Conservation (phyloP, 1,140 invertebrate species). For the Eurosta solidaginis region DNA sequence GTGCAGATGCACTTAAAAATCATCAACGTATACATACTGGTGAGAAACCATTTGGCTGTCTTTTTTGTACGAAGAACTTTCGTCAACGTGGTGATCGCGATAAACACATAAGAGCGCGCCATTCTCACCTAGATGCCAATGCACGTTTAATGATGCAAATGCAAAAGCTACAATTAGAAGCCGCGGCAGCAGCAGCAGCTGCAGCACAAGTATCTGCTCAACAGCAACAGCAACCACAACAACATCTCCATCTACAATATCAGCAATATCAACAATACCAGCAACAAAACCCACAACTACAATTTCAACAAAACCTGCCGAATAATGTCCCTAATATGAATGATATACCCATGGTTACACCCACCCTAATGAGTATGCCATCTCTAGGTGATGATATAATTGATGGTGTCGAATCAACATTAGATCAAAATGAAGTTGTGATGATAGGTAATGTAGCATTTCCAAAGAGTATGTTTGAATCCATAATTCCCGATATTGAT, state of each 20-base stretch:
- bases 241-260: no score
- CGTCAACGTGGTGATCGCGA: slow-evolving; percentile 67
- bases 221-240: no score
- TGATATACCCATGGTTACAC: background rate
- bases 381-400: slow-evolving; percentile 20
- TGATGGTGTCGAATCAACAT: background rate
- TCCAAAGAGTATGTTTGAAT: slow-evolving; percentile 35
- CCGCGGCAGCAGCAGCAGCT: slow-evolving; percentile 38
- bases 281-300: no score
- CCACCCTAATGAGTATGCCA: background rate
- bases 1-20: slow-evolving; percentile 66
- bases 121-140: slow-evolving; percentile 58
- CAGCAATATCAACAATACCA: no score
- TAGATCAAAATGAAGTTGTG: slow-evolving; percentile 21
- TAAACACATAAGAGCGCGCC: slow-evolving; percentile 66
- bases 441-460: slow-evolving; percentile 37
- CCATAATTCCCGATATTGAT: slow-evolving; percentile 35
- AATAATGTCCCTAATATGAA: background rate
- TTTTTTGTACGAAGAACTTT: slow-evolving; percentile 69
- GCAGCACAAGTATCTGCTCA: no score
- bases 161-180: slow-evolving; percentile 52
- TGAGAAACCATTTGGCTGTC: slow-evolving; percentile 71
- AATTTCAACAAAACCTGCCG: background rate
- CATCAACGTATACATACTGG: slow-evolving; percentile 73
- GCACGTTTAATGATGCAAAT: slow-evolving; percentile 55